Base-by-base conservation (phyloP, 2,888 invertebrate genomes). In the Caenorhabditis sp. region DNA sequence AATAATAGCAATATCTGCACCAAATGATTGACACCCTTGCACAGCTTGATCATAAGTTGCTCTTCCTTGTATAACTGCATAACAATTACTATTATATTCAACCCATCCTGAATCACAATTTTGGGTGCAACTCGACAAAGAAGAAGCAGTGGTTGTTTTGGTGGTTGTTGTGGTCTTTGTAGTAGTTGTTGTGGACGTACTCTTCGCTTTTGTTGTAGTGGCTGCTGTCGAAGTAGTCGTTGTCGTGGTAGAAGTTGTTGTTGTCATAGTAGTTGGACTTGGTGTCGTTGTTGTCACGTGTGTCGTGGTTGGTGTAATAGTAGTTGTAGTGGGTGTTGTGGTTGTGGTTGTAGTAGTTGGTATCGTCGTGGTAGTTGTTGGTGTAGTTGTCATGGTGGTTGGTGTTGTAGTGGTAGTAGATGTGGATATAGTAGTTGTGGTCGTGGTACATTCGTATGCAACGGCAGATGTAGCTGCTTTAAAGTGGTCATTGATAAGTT, bases 71-170 rank as follows among this genome's bases (percentile, higher is more conserved):
- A 59, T 8, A 17, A 36, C 38, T 14, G 21, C 36, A 23, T 36
- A 59, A 36, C 38, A 59, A 17, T 57, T 57, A n/a, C 57, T 23
- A 26, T 57, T 20, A 23, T n/a, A 14, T n/a, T 57, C 57, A 21
- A 57, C 27, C 57, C 57, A 57, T 26, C 36, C 52, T 7, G 52
- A 23, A 23, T 20, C 52, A 52, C 63, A 68, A 23, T 0, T 63
- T 43, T 10, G 17, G 14, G 25, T 54, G 21, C 25, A 54, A 54
- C 20, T 52, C 4, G 20, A 52, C 4, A 12, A 7, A 52, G 20
- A 52, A 52, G 52, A 7, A 7, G 52, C 12, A 5, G 20, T n/a
- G n/a, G 20, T 20, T 12, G 50, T 21, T 3, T 57, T 23, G 1
- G 57, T 50, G 21, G 58, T 58, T 50, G 65, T 61, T 3, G 52